These are phyloP conservation scores for Callithrix jacchus DNA, from an alignment of 2,113 vertebrate species.

Conservation along the genomic window DNA sequence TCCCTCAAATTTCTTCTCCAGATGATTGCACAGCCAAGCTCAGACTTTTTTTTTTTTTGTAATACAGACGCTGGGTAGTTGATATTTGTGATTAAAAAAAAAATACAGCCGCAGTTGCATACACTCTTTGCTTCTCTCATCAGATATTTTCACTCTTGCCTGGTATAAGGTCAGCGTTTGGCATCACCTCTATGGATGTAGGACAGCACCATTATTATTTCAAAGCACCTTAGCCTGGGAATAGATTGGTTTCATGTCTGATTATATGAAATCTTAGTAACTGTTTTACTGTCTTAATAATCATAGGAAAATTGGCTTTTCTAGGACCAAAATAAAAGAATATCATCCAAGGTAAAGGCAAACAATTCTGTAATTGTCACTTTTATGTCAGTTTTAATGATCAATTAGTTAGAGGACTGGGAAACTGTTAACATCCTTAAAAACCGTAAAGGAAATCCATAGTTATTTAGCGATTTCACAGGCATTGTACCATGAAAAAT, in stretches of 20 bases:
- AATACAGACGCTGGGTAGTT: not conserved
- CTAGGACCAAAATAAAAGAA: not conserved
- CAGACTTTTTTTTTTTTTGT: not conserved
- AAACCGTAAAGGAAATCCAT: not conserved
- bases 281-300: not conserved
- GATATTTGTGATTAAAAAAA: not conserved
- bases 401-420: not conserved
- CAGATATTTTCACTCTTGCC: not conserved
- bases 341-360: not conserved
- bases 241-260: not conserved
- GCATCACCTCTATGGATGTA: not conserved
- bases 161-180: not conserved
- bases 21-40: not conserved
- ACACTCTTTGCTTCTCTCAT: not conserved
- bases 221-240: not conserved
- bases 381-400: not conserved
- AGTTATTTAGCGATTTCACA: not conserved
- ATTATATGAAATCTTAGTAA: not conserved
- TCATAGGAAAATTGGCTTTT: not conserved
- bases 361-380: not conserved
- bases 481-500: not conserved
- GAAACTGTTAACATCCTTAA: not conserved
- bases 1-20: not conserved
- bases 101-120: not conserved
- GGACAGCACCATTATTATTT: not conserved